A percentile compares a stretch with the other conserved stretches of the same genome.
Evolutionary conservation across 2,888 invertebrate genomes (phyloP).

Genomic region (Mechanitis mazaeus): DNA sequence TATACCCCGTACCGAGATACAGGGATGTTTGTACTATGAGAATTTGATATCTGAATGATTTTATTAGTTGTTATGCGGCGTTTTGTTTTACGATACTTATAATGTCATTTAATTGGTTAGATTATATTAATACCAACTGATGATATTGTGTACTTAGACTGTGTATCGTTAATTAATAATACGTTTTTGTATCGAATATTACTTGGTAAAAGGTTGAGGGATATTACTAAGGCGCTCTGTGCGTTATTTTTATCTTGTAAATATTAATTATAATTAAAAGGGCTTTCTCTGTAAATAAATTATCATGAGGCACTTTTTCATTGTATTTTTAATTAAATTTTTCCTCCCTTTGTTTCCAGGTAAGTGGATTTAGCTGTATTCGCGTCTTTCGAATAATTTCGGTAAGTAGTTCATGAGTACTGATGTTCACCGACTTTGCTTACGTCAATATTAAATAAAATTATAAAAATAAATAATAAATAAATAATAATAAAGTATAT

Average conservation of each 20-base stretch:
- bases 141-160: neutral
- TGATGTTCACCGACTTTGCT: neutral
- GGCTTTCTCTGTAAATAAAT: conserved; percentile 69
- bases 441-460: neutral
- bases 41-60: conserved; percentile 29
- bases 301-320: conserved; percentile 53
- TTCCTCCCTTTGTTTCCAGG: conserved; percentile 60
- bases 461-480: neutral
- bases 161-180: neutral
- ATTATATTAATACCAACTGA: neutral
- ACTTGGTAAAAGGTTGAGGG: conserved; percentile 15
- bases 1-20: conserved; percentile 35
- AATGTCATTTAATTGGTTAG: conserved; percentile 12
- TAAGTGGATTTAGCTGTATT: conserved; percentile 67
- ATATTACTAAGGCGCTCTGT: conserved; percentile 24
- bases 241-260: conserved; percentile 56
- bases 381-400: conserved; percentile 25
- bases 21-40: conserved; percentile 23
- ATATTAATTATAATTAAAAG: conserved; percentile 74
- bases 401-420: conserved; percentile 24
- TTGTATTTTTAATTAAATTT: conserved; percentile 71
- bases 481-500: neutral
- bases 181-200: neutral
- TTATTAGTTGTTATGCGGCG: conserved; percentile 17
- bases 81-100: conserved; percentile 7